Percentiles rank a stretch among this genome's conserved stretches.
phyloP scores from a whole-genome alignment of 2,888 invertebrate species.

The Hyalella azteca region DNA sequence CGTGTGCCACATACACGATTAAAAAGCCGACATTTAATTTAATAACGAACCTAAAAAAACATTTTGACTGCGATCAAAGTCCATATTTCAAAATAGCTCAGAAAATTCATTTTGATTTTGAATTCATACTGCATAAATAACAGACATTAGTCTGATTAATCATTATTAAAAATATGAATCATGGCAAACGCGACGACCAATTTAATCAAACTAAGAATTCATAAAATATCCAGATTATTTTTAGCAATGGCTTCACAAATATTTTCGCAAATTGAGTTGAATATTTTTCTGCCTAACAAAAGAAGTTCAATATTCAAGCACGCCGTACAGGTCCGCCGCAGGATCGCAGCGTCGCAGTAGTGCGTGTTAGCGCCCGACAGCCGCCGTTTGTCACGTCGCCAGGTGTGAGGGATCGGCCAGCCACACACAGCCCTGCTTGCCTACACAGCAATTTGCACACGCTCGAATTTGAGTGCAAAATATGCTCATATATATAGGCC shows the following conservation, averaged over 20 bases:
- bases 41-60: too few relatives aligned
- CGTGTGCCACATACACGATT: too few relatives aligned
- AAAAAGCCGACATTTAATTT: too few relatives aligned
- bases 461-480: neutral
- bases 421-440: neutral
- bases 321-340: neutral
- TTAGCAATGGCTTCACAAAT: neutral
- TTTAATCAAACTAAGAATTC: neutral
- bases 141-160: too few relatives aligned
- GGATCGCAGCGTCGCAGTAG: neutral
- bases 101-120: too few relatives aligned
- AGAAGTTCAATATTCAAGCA: neutral
- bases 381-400: conserved; percentile 16
- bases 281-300: neutral
- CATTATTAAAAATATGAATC: neutral
- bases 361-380: neutral
- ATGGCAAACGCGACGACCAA: neutral
- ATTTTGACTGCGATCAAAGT: too few relatives aligned
- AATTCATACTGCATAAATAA: too few relatives aligned
- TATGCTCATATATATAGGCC: neutral
- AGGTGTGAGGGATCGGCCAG: conserved; percentile 24
- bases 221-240: neutral
- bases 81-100: too few relatives aligned
- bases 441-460: neutral
- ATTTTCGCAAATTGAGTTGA: neutral